Base-by-base conservation (phyloP, 1,140 invertebrate genomes). In the Pseudomyrmex dendroicus region DNA sequence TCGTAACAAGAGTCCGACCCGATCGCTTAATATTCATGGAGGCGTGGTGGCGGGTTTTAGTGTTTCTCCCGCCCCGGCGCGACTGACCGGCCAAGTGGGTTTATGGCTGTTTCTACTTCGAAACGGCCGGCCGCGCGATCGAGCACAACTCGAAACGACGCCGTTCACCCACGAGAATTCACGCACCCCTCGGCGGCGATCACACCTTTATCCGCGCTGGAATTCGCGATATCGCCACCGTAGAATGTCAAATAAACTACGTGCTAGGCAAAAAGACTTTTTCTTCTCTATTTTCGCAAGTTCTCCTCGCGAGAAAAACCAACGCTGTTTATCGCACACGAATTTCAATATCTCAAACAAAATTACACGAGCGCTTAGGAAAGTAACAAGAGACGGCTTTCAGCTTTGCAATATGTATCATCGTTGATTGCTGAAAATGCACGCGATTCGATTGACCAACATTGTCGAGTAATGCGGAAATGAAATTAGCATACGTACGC, bases 1-100 rank as follows among this genome's bases (percentile, higher is more conserved):
- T 87, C 68, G 84, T 78, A 86, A 86, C 84, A 52, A 77, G 68
- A 73, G 50, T 76, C 64, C 54, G 70, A 78, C 62, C 82, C 80
- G 86, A 87, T 91, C 86, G 84, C 83, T 89, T 90, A 91, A 90
- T 90, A 89, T 91, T 90, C 86, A 91, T 89, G 70, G 66, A 57
- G 56, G 46, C 56, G 62, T 73, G 78, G 85, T 70, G 25, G 35
- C 44, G 64, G 68, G 70, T 59, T 84, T 50, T 62, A 56, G 52
- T 57, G 52, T 70, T 86, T 52, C 64, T 87, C 72, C 63, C 35
- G 35, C 35, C 35, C n/a, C 12, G 12, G 17, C 44, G 20, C 57
- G 54, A 35, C 48, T n/a, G 25, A 13, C 22, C 61, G 67, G 46
- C 66, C 54, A 85, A 67, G 85, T 61, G 67, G 61, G 61, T 88